Evolutionary conservation across 2,113 vertebrate genomes (phyloP).

Genomic region (pig (Sus scrofa)): DNA sequence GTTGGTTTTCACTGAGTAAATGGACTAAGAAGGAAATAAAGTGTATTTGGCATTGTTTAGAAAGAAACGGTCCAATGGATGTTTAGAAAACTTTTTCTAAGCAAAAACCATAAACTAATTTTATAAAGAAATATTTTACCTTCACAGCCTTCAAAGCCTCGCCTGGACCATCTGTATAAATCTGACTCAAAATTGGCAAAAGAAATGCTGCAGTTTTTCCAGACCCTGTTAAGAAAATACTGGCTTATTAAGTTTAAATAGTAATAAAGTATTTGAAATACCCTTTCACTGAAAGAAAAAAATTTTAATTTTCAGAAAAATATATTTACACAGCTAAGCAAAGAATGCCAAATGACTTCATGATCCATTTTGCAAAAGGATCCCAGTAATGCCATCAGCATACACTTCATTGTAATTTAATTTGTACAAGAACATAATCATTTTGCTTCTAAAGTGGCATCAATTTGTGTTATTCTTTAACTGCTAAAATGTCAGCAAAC

Average conservation of each 20-base stretch:
- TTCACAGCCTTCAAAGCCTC: slow-evolving; percentile 92
- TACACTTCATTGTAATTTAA: neutral
- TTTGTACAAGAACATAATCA: neutral
- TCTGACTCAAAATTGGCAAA: slow-evolving; percentile 96
- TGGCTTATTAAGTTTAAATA: neutral
- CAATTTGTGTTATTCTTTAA: neutral
- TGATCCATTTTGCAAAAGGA: neutral
- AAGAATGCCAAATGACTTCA: neutral
- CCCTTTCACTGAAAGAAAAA: neutral
- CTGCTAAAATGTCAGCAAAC: neutral
- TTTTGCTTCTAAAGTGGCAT: neutral
- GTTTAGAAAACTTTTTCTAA: neutral
- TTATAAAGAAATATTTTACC: slow-evolving; percentile 77
- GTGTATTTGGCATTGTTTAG: neutral
- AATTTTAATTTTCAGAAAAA: neutral
- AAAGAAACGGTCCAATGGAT: neutral
- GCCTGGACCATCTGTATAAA: slow-evolving; percentile 94
- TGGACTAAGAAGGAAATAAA: neutral
- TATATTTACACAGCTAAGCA: neutral
- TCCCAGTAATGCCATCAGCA: neutral
- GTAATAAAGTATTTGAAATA: neutral
- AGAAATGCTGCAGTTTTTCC: slow-evolving; percentile 97
- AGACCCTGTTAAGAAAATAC: slow-evolving; percentile 88
- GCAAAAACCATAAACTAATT: neutral
- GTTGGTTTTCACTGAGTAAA: neutral